A percentile compares a stretch with the other conserved stretches of the same genome.
Conservation (phyloP, 2,113 vertebrate genomes). For the Dermatemys mawii region DNA sequence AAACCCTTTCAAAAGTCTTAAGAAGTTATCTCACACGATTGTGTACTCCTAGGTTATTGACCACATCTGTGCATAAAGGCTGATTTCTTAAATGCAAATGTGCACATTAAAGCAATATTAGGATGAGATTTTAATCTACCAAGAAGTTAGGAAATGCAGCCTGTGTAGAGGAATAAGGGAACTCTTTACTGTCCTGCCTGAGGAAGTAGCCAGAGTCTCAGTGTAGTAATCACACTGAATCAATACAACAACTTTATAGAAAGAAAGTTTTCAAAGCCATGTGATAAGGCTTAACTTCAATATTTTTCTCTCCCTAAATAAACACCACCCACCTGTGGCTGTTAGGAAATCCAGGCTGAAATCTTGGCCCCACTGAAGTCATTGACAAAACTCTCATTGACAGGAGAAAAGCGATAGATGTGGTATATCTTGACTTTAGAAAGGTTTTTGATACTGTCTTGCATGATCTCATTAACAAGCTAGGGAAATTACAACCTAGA, state of each 20-base stretch:
- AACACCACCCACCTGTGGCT: background rate
- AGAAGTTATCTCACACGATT: background rate
- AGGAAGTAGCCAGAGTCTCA: background rate
- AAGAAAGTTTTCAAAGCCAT: background rate
- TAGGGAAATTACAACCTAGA: no score
- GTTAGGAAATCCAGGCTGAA: background rate
- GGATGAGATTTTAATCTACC: background rate
- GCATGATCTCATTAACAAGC: no score
- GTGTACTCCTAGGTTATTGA: background rate
- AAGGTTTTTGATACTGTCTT: no score
- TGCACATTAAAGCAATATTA: background rate
- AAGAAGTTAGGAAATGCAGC: background rate
- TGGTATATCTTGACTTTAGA: no score
- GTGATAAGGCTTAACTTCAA: background rate
- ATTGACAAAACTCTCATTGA: background rate
- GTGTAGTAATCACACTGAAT: background rate
- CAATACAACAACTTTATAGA: background rate
- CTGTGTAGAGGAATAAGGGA: background rate
- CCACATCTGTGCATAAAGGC: background rate
- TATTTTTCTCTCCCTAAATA: background rate
- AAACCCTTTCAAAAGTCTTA: background rate
- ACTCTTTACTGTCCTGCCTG: background rate
- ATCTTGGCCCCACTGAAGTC: background rate
- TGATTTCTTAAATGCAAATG: background rate
- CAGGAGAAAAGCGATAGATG: no score